Conservation (phyloP, 2,797 vertebrate species). For the Phalanger gymnotis region DNA sequence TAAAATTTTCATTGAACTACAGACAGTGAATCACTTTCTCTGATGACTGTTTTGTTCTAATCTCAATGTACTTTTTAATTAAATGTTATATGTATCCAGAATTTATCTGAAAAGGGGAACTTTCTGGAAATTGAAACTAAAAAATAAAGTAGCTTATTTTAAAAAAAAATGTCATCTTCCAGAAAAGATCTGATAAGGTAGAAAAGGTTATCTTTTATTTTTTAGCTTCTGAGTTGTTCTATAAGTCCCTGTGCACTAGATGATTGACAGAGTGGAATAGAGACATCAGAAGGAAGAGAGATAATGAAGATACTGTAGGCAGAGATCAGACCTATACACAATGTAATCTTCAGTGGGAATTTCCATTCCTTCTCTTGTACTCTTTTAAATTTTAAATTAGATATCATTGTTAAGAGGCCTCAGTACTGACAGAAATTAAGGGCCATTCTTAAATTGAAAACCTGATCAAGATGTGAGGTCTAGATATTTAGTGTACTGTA, state of each 20-base stretch:
- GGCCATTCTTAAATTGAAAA: constrained; percentile 52
- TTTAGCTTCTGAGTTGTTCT: constrained; percentile 37
- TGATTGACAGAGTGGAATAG: constrained; percentile 11
- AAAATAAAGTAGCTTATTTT: constrained; percentile 37
- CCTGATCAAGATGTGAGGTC: background rate
- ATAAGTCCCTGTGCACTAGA: background rate
- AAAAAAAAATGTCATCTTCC: background rate
- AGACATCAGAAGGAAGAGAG: constrained; percentile 60
- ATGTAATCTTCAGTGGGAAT: constrained; percentile 46
- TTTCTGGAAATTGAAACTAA: constrained; percentile 38
- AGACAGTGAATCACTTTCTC: constrained; percentile 16
- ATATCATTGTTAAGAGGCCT: constrained; percentile 36
- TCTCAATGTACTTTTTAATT: background rate
- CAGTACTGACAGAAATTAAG: background rate
- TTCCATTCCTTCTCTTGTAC: constrained; percentile 51
- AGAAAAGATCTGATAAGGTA: constrained; percentile 1
- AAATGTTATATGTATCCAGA: background rate
- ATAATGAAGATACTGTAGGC: constrained; percentile 29
- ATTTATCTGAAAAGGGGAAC: constrained; percentile 19
- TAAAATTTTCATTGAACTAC: background rate
- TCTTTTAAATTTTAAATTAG: constrained; percentile 70
- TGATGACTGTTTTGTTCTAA: background rate
- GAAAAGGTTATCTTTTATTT: background rate
- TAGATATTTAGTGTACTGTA: background rate
- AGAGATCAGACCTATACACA: background rate